phyloP scores from a whole-genome alignment of 1,140 invertebrate genomes.

The Hylyphantes graminicola region DNA sequence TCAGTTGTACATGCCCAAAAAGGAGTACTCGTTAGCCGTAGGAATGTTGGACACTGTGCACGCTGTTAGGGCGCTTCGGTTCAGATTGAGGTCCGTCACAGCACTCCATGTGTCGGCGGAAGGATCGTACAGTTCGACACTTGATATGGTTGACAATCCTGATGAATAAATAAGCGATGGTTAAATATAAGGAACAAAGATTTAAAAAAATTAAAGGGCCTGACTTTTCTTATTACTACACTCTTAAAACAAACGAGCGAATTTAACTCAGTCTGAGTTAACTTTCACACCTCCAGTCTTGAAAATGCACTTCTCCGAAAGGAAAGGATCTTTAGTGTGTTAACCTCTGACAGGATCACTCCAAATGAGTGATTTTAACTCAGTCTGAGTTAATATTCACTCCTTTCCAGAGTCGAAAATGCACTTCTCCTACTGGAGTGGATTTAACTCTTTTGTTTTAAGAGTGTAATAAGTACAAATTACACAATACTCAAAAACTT shows the following conservation, averaged over 20 bases:
- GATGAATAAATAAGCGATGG: background rate
- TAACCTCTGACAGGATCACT: no score
- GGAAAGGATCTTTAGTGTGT: no score
- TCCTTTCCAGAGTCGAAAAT: no score
- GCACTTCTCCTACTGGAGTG: no score
- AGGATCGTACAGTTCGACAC: slow-evolving; percentile 90
- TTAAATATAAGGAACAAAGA: background rate
- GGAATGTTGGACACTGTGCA: slow-evolving; percentile 84
- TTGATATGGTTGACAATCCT: slow-evolving; percentile 78
- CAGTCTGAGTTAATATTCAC: no score
- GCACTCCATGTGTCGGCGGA: slow-evolving; percentile 88
- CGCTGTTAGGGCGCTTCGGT: slow-evolving; percentile 83
- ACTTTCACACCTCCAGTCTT: no score
- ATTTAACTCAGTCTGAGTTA: no score
- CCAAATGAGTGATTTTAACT: no score
- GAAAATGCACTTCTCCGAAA: no score
- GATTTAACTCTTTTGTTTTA: no score
- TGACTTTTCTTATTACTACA: background rate
- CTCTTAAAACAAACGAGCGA: no score
- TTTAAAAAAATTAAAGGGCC: background rate
- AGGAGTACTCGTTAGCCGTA: slow-evolving; percentile 72
- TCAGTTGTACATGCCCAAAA: slow-evolving; percentile 30
- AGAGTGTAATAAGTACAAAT: background rate
- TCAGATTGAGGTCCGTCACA: slow-evolving; percentile 88
- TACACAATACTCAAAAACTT: background rate